Percentiles rank a stretch among this genome's conserved stretches.
These are phyloP conservation scores for Drosophila siamana DNA, from an alignment of 2,888 invertebrate species.

Conservation along the genomic window DNA sequence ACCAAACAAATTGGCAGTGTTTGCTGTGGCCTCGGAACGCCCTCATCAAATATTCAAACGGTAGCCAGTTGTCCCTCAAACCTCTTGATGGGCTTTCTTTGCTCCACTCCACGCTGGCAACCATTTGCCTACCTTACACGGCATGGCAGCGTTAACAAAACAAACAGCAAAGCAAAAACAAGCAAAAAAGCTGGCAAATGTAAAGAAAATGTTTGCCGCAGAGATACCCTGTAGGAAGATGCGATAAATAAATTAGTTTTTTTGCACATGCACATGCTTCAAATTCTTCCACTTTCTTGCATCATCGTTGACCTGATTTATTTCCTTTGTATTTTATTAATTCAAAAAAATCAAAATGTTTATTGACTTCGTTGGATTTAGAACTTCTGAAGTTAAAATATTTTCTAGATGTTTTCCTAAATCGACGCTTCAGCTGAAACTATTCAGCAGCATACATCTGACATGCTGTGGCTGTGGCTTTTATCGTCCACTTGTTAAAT, in stretches of 20 bases:
- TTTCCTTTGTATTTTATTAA: too few species aligned
- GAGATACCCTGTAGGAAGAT: slow-evolving; percentile 3
- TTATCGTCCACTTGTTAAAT: not conserved
- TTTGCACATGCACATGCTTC: too few species aligned
- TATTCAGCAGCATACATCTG: not conserved
- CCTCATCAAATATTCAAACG: slow-evolving; percentile 80
- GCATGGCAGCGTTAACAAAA: slow-evolving; percentile 24
- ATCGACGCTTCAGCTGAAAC: not conserved
- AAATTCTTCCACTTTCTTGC: too few species aligned
- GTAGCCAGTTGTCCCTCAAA: slow-evolving; percentile 48
- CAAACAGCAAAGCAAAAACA: slow-evolving; percentile 33
- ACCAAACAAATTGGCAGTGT: slow-evolving; percentile 67
- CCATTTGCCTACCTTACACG: slow-evolving; percentile 12
- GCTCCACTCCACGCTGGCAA: not conserved
- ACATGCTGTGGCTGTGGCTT: not conserved
- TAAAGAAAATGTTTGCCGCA: not conserved
- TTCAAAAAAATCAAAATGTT: too few species aligned
- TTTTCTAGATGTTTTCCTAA: too few species aligned
- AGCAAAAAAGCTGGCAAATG: not conserved
- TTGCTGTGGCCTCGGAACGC: slow-evolving; percentile 60
- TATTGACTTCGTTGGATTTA: not conserved
- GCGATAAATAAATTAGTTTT: too few species aligned
- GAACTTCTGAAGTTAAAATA: not conserved
- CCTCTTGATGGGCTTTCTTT: not conserved
- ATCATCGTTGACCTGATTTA: too few species aligned